These are phyloP conservation scores for Brachionus asplanchnoidis DNA, from an alignment of 1,140 invertebrate genomes.

Conservation along the genomic window DNA sequence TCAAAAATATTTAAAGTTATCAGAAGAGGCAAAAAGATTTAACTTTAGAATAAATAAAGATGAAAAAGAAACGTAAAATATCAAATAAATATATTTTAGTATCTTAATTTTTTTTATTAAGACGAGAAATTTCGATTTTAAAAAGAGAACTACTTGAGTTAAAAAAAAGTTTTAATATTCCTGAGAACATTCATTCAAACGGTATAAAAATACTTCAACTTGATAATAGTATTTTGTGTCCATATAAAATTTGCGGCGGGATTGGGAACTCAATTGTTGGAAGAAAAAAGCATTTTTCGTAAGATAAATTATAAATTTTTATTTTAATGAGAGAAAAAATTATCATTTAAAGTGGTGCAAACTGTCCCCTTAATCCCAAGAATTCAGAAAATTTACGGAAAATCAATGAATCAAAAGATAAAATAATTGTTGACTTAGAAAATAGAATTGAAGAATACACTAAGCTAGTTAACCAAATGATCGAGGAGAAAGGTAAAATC, in stretches of 20 bases:
- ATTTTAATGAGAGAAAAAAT: neutral
- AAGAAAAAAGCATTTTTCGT: neutral
- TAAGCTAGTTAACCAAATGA: neutral
- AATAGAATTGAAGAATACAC: neutral
- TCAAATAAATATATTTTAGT: neutral
- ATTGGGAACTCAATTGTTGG: neutral
- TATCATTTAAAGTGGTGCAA: neutral
- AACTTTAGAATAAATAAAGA: neutral
- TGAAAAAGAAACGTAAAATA: neutral
- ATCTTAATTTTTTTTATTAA: neutral
- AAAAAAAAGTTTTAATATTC: neutral
- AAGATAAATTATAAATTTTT: neutral
- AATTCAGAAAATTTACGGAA: neutral
- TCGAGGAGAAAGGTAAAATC: neutral
- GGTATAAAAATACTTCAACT: neutral
- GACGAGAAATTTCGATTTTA: neutral
- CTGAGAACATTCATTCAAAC: neutral
- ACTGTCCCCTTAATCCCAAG: neutral
- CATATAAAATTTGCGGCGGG: neutral
- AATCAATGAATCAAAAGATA: neutral
- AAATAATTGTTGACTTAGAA: neutral
- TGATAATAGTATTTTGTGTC: neutral
- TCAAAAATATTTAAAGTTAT: neutral
- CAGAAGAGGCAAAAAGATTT: neutral
- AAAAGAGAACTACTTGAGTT: neutral